Conservation (phyloP, 1,140 invertebrate species). For the Caenorhabditis latens region DNA sequence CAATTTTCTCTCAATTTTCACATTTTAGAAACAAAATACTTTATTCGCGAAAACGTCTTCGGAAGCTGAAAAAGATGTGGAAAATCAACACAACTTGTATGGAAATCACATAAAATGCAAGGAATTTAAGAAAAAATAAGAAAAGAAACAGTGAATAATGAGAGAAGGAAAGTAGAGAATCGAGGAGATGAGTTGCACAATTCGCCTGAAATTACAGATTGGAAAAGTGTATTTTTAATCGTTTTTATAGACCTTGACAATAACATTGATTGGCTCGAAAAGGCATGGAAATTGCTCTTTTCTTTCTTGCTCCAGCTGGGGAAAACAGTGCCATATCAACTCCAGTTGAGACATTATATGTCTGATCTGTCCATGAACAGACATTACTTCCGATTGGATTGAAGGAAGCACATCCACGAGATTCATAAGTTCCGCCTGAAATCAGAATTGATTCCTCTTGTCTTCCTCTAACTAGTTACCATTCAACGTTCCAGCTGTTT, state of each 20-base stretch:
- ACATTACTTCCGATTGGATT: conserved; percentile 35
- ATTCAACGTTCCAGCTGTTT: conserved; percentile 1
- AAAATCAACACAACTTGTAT: conserved; percentile 19
- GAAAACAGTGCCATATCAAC: not conserved
- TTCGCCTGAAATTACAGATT: not conserved
- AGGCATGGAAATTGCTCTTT: not conserved
- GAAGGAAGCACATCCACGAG: not conserved
- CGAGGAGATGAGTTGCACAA: conserved; percentile 30
- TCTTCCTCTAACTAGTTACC: not conserved
- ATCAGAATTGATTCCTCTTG: not conserved
- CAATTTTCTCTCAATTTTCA: not conserved
- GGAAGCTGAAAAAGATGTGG: not conserved
- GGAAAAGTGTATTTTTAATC: not conserved
- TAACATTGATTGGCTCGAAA: conserved; percentile 37
- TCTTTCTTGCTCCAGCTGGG: not conserved
- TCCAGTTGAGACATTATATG: not conserved
- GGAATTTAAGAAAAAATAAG: conserved; percentile 31
- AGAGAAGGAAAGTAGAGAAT: not conserved
- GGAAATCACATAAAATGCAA: conserved; percentile 16
- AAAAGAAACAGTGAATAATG: not conserved
- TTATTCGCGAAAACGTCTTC: conserved; percentile 14
- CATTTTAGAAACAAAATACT: not conserved
- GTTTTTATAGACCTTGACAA: conserved; percentile 1
- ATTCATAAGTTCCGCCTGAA: not conserved
- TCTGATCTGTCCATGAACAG: conserved; percentile 41